Base-by-base conservation (phyloP, 2,113 vertebrate genomes). In the Larimichthys polyactis region DNA sequence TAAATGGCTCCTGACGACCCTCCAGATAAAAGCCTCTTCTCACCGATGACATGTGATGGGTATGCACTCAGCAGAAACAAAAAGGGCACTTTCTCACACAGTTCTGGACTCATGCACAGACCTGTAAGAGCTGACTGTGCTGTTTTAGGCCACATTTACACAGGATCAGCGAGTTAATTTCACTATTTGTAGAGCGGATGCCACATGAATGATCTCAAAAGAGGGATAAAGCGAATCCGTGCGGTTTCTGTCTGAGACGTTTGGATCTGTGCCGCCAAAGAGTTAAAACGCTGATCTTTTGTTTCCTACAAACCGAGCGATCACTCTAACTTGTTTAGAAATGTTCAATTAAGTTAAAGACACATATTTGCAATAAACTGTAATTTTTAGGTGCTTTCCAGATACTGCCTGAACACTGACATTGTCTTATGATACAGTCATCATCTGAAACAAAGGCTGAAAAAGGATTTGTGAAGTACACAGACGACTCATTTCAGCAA, bases 381-480 rank as follows among this genome's bases (percentile, higher is more conserved):
- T 86, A 52, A 86, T 88, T 88, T 87, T 40, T 60, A 6, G 81
- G 78, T 81, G 8, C 86, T 88, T 90, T 79, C 83, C 81, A 68
- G 67, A 14, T 22, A 6, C 32, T 44, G 22, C 9, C 11, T 40
- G 64, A 79, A 60, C 71, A 16, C n/a, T 16, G 65, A 75, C 36
- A 44, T 64, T 72, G 32, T 6, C 46, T 11, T 20, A 2, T 62
- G 43, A 71, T 60, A 48, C 76, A 85, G 62, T 71, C 68, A 15
- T 76, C 27, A 32, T 36, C n/a, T 64, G 48, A 82, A 75, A 71
- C 75, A 71, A 83, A 66, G 75, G 76, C 63, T 51, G n/a, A 43
- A 60, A 60, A 32, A 74, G 65, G n/a, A 67, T 64, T 82, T 82
- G 71, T 73, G 49, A 76, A 75, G 71, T 62, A 24, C 48, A 81